Conservation (phyloP, 2,797 vertebrate genomes). For the Artibeus lituratus region DNA sequence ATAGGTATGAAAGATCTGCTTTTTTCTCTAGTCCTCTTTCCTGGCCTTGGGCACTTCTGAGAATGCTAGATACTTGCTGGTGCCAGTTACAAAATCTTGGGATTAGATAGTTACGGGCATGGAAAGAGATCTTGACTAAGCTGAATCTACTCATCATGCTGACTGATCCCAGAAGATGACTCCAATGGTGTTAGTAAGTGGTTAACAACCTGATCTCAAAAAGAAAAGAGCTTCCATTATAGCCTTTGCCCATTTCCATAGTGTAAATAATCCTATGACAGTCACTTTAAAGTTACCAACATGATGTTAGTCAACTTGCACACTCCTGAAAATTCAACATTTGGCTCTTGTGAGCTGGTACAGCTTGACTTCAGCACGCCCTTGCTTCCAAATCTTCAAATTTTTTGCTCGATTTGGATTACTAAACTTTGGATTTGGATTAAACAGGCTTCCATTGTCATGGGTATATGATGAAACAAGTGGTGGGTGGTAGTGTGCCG, state of each 20-base stretch:
- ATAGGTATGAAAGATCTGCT: not conserved
- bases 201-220: not conserved
- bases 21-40: not conserved
- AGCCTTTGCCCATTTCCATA: not conserved
- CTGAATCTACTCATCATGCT: not conserved
- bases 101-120: not conserved
- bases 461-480: not conserved
- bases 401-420: not conserved
- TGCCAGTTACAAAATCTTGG: not conserved
- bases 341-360: not conserved
- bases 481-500: not conserved
- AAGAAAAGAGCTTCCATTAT: not conserved
- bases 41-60: not conserved
- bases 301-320: not conserved
- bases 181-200: not conserved
- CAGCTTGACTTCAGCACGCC: not conserved
- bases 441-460: not conserved
- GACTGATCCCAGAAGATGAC: not conserved
- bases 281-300: not conserved
- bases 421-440: not conserved
- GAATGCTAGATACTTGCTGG: not conserved
- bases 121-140: not conserved
- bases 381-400: not conserved
- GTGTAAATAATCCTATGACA: not conserved
- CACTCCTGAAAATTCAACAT: constrained; percentile 20